Evolutionary conservation across 2,888 invertebrate genomes (phyloP), one percentile per base, ranked within the genome.

Genomic region (Teleiodes luculella): DNA sequence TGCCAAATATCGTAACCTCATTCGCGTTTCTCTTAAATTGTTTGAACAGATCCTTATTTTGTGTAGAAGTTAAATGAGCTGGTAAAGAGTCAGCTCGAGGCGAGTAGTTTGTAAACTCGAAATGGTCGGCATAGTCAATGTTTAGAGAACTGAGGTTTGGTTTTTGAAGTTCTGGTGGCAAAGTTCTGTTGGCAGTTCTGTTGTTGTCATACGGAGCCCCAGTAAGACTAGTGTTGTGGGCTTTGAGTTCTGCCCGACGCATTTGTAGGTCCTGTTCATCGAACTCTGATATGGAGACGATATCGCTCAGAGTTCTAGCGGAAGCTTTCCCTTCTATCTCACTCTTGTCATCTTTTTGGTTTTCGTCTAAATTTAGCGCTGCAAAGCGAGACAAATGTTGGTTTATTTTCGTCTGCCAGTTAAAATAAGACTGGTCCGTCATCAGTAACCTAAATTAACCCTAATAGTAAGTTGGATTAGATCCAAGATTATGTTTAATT

Each of bases 211-310:
- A 72, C 1, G 72, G 80, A 8, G 72, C 69, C 6, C 67, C 79
- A 0, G 70, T 61, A 1, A 81, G 53, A 57, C 75, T 85, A 4
- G 69, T 58, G 39, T 83, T 83, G 0, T 81, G 83, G 0, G 70
- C 71, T 62, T 76, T 82, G 6, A 83, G 60, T 54, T 91, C 91
- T 0, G 90, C 89, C 55, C 83, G 76, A 5, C 92, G 82, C 74
- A 91, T 91, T 54, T 92, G 87, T 51, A 86, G 67, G 67, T 93
- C 93, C 49, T 92, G 91, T 63, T 94, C 94, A 58, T 94, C 94
- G 57, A 92, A 92, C 62, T 95, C 95, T 0, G 94, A 92, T 72
- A 95, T 92, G 0, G 94, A 94, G 0, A 94, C 88, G 55, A 95
- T 92, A 63, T 94, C 94, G 70, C 94, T 94, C 4, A 94, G 82